phyloP scores from a whole-genome alignment of 2,113 vertebrate genomes.

The Myotis davidii region DNA sequence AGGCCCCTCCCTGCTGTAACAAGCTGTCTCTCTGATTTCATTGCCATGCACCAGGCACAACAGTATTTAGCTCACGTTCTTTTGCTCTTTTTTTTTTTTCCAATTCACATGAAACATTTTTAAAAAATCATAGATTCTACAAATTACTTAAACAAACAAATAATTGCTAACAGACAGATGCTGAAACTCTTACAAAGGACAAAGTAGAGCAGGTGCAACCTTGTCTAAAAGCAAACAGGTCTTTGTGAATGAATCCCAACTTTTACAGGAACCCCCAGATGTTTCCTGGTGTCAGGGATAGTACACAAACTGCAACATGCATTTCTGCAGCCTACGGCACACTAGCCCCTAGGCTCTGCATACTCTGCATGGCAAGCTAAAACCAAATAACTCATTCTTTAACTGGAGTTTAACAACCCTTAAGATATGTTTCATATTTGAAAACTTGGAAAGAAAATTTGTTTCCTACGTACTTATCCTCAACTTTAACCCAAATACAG shows the following conservation, averaged over 20 bases:
- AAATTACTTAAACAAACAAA: slow-evolving; percentile 37
- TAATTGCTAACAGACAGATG: slow-evolving; percentile 32
- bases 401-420: background rate
- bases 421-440: background rate
- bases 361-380: background rate
- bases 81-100: background rate
- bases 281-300: background rate
- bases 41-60: background rate
- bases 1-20: background rate
- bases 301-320: background rate
- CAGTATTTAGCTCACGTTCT: background rate
- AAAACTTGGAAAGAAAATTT: background rate
- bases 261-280: background rate
- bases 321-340: background rate
- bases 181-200: background rate
- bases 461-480: background rate
- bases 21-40: background rate
- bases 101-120: background rate
- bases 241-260: background rate
- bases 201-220: background rate
- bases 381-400: background rate
- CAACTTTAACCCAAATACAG: background rate
- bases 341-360: background rate
- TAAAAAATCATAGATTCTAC: background rate
- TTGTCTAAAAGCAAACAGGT: background rate